These are phyloP conservation scores for Meta bourneti DNA, from an alignment of 2,888 invertebrate species.

Conservation along the genomic window DNA sequence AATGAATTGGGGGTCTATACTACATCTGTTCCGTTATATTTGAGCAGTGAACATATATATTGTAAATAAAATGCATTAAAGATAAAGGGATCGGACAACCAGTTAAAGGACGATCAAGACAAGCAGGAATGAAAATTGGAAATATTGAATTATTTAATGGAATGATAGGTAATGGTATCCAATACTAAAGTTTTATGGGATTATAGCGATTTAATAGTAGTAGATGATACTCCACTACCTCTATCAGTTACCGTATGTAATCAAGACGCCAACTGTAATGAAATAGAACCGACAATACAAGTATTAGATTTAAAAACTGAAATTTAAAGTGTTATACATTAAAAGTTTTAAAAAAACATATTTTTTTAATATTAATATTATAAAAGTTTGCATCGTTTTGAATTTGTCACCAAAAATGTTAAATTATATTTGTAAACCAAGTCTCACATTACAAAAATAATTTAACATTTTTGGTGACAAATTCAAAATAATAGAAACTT, in stretches of 20 bases:
- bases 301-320: not conserved
- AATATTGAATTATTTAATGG: constrained; percentile 57
- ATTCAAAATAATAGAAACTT: constrained; percentile 1
- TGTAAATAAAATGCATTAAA: constrained; percentile 27
- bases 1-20: no score
- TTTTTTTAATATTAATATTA: not conserved
- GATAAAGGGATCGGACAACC: constrained; percentile 41
- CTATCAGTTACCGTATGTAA: constrained; percentile 34
- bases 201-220: constrained; percentile 38
- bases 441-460: not conserved
- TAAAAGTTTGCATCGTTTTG: constrained; percentile 13
- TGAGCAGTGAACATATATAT: constrained; percentile 54
- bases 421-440: constrained; percentile 7
- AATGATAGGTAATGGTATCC: constrained; percentile 15
- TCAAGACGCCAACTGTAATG: constrained; percentile 42
- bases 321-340: not conserved
- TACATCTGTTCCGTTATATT: no score
- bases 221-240: constrained; percentile 8
- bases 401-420: not conserved
- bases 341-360: not conserved
- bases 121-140: constrained; percentile 50
- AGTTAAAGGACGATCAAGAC: constrained; percentile 46
- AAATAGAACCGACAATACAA: not conserved
- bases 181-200: constrained; percentile 32
- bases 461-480: not conserved